A percentile compares a stretch with the other conserved stretches of the same genome.
Conservation (phyloP, 1,140 invertebrate species). For the Lutraria rhynchaena region DNA sequence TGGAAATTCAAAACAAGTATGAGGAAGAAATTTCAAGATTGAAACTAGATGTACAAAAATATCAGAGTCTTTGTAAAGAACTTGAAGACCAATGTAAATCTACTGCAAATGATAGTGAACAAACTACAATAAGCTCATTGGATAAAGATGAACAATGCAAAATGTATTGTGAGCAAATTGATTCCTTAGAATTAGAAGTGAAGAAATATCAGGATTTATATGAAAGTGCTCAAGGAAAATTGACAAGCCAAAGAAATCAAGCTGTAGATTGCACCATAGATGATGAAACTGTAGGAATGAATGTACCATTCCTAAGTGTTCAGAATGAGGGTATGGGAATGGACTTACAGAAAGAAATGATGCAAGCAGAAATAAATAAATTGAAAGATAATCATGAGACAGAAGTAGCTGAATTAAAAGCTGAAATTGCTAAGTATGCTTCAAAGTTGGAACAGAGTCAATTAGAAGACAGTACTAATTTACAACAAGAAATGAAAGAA, state of each 20-base stretch:
- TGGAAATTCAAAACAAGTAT: background rate
- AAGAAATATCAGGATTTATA: background rate
- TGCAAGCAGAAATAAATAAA: conserved; percentile 29
- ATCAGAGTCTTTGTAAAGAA: too few species aligned
- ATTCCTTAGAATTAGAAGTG: background rate
- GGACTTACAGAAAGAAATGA: conserved; percentile 24
- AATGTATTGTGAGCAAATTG: background rate
- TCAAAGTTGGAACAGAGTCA: background rate
- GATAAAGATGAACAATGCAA: too few species aligned
- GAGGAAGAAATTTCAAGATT: background rate
- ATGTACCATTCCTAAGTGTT: background rate
- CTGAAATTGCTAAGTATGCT: background rate
- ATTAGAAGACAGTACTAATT: background rate
- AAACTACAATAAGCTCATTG: background rate
- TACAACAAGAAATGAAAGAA: background rate
- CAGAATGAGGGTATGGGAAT: background rate
- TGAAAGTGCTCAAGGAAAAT: background rate
- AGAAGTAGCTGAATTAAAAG: conserved; percentile 17
- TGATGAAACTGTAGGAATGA: conserved; percentile 13
- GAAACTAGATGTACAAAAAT: too few species aligned
- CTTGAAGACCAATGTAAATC: too few species aligned
- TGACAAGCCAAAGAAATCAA: background rate
- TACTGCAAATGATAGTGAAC: background rate
- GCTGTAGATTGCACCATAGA: background rate
- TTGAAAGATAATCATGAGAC: conserved; percentile 15